These are phyloP conservation scores for Leucophora obtusa DNA, from an alignment of 2,888 invertebrate genomes.

Conservation along the genomic window DNA sequence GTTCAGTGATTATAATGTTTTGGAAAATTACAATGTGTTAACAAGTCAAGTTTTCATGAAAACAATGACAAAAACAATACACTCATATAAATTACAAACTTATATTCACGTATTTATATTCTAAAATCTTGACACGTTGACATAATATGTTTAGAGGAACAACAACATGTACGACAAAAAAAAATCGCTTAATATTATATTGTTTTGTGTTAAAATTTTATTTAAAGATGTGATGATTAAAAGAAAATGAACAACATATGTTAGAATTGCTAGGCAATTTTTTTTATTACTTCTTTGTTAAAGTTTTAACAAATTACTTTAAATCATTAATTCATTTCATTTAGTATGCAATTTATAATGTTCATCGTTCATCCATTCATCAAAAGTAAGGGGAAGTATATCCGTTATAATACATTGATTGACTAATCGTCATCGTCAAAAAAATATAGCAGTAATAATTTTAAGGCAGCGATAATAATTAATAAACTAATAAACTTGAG, in stretches of 20 bases:
- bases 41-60: slow-evolving; percentile 67
- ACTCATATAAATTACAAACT: slow-evolving; percentile 4
- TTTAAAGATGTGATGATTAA: slow-evolving; percentile 52
- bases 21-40: slow-evolving; percentile 74
- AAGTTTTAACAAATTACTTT: slow-evolving; percentile 17
- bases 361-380: slow-evolving; percentile 12
- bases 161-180: background rate
- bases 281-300: slow-evolving; percentile 7
- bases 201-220: slow-evolving; percentile 20
- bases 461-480: too few relatives aligned
- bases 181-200: slow-evolving; percentile 32
- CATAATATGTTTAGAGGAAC: slow-evolving; percentile 31
- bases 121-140: slow-evolving; percentile 51
- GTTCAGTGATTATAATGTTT: slow-evolving; percentile 70
- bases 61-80: slow-evolving; percentile 38
- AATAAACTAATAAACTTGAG: too few relatives aligned
- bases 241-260: slow-evolving; percentile 55
- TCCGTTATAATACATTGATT: too few relatives aligned
- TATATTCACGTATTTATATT: slow-evolving; percentile 7
- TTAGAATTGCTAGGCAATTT: slow-evolving; percentile 8
- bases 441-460: too few relatives aligned
- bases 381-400: too few relatives aligned
- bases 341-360: background rate
- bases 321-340: slow-evolving; percentile 46
- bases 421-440: too few relatives aligned